Conservation (phyloP, 2,797 vertebrate genomes). For the Acanthurus lineatus region DNA sequence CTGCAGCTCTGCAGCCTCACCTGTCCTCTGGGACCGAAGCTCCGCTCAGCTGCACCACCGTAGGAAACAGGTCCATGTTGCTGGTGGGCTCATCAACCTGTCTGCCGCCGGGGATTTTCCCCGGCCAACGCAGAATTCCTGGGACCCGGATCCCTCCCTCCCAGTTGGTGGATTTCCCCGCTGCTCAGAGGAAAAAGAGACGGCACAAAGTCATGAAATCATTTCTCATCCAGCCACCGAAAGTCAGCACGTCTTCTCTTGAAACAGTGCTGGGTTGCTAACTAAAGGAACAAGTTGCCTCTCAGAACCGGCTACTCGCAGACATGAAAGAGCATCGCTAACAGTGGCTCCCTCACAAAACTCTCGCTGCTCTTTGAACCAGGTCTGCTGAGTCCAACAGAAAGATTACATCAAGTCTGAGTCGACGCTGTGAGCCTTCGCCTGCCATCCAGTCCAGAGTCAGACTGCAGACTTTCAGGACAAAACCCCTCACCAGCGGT, state of each 20-base stretch:
- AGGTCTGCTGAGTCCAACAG: conserved; percentile 7
- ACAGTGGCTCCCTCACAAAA: conserved; percentile 1
- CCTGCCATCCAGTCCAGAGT: neutral
- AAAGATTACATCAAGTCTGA: conserved; percentile 11
- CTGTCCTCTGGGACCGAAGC: conserved; percentile 86
- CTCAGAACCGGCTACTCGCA: neutral
- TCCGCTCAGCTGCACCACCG: conserved; percentile 83
- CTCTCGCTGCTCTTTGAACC: conserved; percentile 16
- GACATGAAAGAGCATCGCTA: conserved; percentile 19
- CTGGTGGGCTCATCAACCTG: conserved; percentile 87
- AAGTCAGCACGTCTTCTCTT: neutral
- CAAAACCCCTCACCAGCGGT: neutral
- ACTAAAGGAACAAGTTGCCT: neutral
- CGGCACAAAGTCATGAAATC: neutral
- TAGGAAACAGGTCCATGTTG: conserved; percentile 95
- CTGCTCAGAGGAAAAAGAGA: conserved; percentile 74
- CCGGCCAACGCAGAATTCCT: conserved; percentile 88
- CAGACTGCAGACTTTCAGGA: conserved; percentile 5
- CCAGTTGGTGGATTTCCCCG: conserved; percentile 92
- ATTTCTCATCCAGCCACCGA: neutral
- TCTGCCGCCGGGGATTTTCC: conserved; percentile 74
- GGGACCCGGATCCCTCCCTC: conserved; percentile 94
- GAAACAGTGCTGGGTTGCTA: neutral
- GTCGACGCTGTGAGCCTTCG: neutral
- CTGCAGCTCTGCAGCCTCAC: conserved; percentile 69